phyloP scores from a whole-genome alignment of 1,140 invertebrate genomes.

The Batillaria attramentaria region DNA sequence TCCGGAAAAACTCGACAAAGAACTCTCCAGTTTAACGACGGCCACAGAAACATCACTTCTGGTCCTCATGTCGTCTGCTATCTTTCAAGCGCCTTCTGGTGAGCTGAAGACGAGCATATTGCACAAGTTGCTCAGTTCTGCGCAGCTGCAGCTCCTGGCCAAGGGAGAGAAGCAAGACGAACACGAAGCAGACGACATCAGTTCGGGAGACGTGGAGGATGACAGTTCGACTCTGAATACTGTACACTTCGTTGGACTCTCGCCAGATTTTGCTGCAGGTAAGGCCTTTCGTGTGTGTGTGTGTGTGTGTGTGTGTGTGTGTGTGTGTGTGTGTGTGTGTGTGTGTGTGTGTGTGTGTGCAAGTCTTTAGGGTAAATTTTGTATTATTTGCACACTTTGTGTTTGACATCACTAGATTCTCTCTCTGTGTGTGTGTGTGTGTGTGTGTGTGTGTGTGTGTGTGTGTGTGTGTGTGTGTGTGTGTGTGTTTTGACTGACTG shows the following conservation, averaged over 20 bases:
- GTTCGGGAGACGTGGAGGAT: neutral
- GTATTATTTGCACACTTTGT: neutral
- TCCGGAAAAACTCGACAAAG: too few species aligned
- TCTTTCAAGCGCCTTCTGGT: too few species aligned
- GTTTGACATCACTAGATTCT: neutral
- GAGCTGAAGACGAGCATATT: too few species aligned
- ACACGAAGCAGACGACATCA: too few species aligned
- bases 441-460: neutral
- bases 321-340: neutral
- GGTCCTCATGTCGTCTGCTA: too few species aligned
- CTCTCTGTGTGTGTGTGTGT: neutral
- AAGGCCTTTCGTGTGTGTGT: neutral
- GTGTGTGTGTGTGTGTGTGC: rapidly evolving
- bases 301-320: neutral
- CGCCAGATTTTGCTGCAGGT: neutral
- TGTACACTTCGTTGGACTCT: neutral
- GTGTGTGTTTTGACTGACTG: too few species aligned
- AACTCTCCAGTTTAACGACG: too few species aligned
- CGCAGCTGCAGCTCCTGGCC: neutral
- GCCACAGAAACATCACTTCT: too few species aligned
- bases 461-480: neutral
- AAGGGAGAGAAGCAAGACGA: too few species aligned
- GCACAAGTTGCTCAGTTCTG: too few species aligned
- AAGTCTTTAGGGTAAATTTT: neutral
- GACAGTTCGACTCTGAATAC: neutral